Percentiles rank a stretch among this genome's conserved stretches.
Evolutionary conservation across 53 echinoderm and acorn worm genomes (phyloP).

Genomic region (Actinopyga echinites): DNA sequence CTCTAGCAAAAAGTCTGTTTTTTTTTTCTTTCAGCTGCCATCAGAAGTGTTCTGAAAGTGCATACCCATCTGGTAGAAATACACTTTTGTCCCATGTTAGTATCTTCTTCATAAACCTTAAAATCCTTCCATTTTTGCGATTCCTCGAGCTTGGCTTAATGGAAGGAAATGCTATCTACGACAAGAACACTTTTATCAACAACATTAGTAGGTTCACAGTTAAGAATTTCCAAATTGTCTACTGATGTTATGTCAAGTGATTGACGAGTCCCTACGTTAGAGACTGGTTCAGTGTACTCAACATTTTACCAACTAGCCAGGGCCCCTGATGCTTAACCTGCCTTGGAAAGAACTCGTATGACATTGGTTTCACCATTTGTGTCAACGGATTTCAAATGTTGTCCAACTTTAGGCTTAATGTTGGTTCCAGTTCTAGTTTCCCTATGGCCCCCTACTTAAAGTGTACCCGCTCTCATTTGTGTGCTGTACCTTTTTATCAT

Average conservation of each 20-base stretch:
- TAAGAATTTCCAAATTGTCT: neutral
- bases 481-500: too few relatives aligned
- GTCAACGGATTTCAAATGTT: neutral
- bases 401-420: neutral
- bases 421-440: too few relatives aligned
- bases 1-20: slow-evolving; percentile 1
- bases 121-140: neutral
- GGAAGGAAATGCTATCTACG: neutral
- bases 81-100: neutral
- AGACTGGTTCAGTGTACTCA: neutral
- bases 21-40: neutral
- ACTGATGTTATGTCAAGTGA: neutral
- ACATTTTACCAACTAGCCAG: neutral
- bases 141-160: neutral
- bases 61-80: slow-evolving; percentile 15
- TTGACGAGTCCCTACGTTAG: neutral
- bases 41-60: neutral
- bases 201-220: neutral
- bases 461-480: too few relatives aligned
- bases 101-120: neutral
- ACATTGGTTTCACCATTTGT: neutral
- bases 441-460: too few relatives aligned
- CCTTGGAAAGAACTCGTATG: neutral
- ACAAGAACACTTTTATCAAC: neutral
- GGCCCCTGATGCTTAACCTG: neutral